phyloP scores from a whole-genome alignment of 2,888 invertebrate species.

The Macroteleia sp. region DNA sequence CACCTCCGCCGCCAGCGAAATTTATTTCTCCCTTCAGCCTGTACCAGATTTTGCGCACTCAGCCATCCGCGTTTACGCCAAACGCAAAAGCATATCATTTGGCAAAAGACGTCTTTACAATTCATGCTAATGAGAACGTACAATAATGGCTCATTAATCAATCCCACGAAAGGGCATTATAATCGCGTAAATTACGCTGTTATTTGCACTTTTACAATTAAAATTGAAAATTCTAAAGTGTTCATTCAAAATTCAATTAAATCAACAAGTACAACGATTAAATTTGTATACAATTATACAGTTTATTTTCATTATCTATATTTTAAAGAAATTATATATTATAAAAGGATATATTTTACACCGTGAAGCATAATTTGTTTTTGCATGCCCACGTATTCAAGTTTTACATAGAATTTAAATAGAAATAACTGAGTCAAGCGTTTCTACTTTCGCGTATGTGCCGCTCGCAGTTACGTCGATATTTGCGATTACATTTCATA shows the following conservation, averaged over 20 bases:
- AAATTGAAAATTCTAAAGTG: no score
- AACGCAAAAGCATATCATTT: constrained; percentile 56
- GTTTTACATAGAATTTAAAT: no score
- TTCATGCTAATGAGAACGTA: constrained; percentile 52
- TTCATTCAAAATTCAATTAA: neutral
- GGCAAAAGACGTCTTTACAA: constrained; percentile 41
- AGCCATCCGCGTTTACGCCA: constrained; percentile 49
- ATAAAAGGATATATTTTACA: no score
- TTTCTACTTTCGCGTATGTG: no score
- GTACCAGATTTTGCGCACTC: constrained; percentile 37
- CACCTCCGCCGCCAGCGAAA: constrained; percentile 8
- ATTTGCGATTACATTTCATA: no score
- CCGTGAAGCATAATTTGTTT: no score
- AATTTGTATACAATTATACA: no score
- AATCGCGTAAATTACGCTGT: constrained; percentile 21
- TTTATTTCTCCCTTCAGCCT: constrained; percentile 34
- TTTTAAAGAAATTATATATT: no score
- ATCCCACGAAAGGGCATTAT: constrained; percentile 22
- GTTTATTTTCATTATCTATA: no score
- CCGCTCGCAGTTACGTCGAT: no score
- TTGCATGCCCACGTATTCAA: no score
- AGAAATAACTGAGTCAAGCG: no score
- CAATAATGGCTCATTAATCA: constrained; percentile 52
- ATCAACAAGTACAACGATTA: neutral
- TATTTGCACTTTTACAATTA: constrained; percentile 8